Evolutionary conservation across 2,113 vertebrate genomes (phyloP).

Genomic region (Microtus oregoni): DNA sequence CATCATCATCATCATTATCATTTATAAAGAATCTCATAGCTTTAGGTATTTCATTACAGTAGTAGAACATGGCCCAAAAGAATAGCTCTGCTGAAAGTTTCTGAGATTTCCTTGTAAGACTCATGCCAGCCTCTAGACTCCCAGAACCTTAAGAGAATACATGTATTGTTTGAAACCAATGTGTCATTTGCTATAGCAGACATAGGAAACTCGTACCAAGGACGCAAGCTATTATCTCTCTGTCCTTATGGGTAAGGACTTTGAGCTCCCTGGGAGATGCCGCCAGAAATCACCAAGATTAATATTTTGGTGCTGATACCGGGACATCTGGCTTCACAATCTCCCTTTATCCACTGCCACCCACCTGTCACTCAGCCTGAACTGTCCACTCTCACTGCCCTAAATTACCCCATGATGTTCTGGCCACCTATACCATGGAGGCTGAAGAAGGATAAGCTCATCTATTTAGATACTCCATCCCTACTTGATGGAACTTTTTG

Average conservation of each 20-base stretch:
- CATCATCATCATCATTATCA: neutral
- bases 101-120: neutral
- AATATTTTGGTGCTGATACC: no score
- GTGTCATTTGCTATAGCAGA: neutral
- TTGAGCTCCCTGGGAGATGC: no score
- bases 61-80: neutral
- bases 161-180: neutral
- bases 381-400: neutral
- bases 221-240: neutral
- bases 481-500: neutral
- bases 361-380: neutral
- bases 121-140: neutral
- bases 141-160: neutral
- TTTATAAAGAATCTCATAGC: neutral
- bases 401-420: no score
- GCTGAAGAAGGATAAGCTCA: neutral
- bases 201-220: neutral
- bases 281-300: no score
- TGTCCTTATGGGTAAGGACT: neutral
- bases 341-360: neutral
- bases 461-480: neutral
- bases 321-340: neutral
- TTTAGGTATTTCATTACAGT: neutral
- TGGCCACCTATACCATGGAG: neutral
- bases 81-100: neutral